A percentile compares a stretch with the other conserved stretches of the same genome.
Conservation (phyloP, 2,113 vertebrate species). For the Pelvicachromis taeniatus region DNA sequence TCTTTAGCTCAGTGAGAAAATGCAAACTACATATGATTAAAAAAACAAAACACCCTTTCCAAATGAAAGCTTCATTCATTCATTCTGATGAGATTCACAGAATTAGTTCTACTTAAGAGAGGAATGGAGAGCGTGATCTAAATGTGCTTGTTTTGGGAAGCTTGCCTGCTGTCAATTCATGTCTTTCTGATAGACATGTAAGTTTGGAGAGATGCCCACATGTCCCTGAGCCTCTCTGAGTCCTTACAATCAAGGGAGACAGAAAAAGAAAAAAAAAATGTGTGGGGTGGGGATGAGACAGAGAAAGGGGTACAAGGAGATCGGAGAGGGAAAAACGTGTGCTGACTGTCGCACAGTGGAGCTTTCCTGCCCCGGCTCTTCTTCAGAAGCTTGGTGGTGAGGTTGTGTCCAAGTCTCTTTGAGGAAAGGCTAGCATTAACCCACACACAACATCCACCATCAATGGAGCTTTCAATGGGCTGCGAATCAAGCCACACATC, state of each 20-base stretch:
- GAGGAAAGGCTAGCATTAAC: conserved; percentile 28
- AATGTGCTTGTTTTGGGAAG: conserved; percentile 54
- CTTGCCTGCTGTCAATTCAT: conserved; percentile 47
- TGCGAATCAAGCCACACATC: conserved; percentile 38
- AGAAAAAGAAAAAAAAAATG: background rate
- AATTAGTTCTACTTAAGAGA: conserved; percentile 28
- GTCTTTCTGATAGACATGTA: conserved; percentile 62
- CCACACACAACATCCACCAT: conserved; percentile 32
- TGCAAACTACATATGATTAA: background rate
- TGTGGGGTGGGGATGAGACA: background rate
- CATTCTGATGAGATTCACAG: background rate
- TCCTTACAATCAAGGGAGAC: conserved; percentile 17
- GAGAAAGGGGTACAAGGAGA: background rate
- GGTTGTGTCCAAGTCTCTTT: conserved; percentile 38
- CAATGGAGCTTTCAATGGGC: conserved; percentile 27
- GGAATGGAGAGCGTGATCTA: conserved; percentile 25
- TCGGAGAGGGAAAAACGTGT: background rate
- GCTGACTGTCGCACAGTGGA: conserved; percentile 54
- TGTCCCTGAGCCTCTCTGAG: conserved; percentile 33
- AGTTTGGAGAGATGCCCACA: conserved; percentile 60
- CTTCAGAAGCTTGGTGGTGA: conserved; percentile 22
- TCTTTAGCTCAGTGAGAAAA: background rate
- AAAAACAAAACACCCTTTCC: background rate
- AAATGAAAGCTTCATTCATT: conserved; percentile 5
- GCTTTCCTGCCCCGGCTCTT: conserved; percentile 27